These are phyloP conservation scores for Carollia perspicillata DNA, from an alignment of 2,113 vertebrate species.

Conservation along the genomic window DNA sequence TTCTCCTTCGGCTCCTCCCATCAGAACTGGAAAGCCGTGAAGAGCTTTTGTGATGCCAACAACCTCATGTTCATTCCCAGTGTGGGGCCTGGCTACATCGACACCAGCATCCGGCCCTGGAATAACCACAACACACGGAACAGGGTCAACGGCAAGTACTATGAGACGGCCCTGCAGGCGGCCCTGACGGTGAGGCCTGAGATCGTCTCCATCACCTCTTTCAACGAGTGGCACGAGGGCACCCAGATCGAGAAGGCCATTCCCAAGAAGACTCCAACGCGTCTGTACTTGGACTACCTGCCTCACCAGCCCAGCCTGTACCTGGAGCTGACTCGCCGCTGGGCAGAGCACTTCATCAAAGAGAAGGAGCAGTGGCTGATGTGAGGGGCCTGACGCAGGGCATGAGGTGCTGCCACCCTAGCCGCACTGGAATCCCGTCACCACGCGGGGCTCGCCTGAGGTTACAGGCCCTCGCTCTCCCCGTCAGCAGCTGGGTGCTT, in stretches of 20 bases:
- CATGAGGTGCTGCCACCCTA: background rate
- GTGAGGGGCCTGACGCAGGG: slow-evolving; percentile 70
- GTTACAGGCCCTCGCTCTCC: background rate
- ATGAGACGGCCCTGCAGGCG: slow-evolving; percentile 91
- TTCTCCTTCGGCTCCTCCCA: slow-evolving; percentile 94
- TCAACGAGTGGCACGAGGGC: slow-evolving; percentile 94
- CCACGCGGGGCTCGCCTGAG: background rate
- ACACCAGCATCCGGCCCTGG: slow-evolving; percentile 91
- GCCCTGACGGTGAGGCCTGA: slow-evolving; percentile 88
- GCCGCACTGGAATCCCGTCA: background rate
- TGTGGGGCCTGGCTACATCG: slow-evolving; percentile 90
- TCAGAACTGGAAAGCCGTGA: slow-evolving; percentile 93
- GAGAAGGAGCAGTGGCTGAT: slow-evolving; percentile 94
- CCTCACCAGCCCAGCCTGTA: slow-evolving; percentile 88
- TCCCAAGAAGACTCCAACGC: slow-evolving; percentile 88
- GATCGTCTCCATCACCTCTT: slow-evolving; percentile 91
- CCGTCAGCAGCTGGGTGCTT: slow-evolving; percentile 12
- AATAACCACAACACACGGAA: slow-evolving; percentile 94
- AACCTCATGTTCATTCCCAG: slow-evolving; percentile 92
- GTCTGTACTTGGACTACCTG: slow-evolving; percentile 89
- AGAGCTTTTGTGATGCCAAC: slow-evolving; percentile 89
- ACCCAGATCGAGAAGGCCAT: slow-evolving; percentile 91
- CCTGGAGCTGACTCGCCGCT: slow-evolving; percentile 89
- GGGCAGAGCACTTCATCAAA: slow-evolving; percentile 91
- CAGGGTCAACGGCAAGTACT: slow-evolving; percentile 91